Percentiles rank a stretch among this genome's conserved stretches.
These are phyloP conservation scores for Pteria penguin DNA, from an alignment of 2,888 invertebrate species.

Conservation along the genomic window DNA sequence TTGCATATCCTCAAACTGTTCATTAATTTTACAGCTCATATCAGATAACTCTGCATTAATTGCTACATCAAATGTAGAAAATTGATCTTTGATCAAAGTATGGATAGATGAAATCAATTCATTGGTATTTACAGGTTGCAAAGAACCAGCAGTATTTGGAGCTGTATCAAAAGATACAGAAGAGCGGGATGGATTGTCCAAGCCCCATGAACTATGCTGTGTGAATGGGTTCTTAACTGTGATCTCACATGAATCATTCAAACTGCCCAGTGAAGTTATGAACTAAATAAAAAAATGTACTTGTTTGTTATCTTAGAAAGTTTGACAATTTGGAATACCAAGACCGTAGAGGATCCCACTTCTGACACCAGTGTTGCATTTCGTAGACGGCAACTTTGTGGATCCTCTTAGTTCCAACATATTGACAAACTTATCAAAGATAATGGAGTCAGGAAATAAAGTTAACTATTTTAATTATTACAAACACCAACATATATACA, in stretches of 20 bases:
- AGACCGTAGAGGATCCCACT: background rate
- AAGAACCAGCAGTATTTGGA: background rate
- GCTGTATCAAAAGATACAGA: background rate
- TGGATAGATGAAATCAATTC: background rate
- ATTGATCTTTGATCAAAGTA: background rate
- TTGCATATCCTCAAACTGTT: background rate
- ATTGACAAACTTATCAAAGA: background rate
- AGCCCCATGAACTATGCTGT: background rate
- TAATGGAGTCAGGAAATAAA: background rate
- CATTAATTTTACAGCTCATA: background rate
- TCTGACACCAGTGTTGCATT: background rate
- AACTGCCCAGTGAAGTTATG: too few species aligned
- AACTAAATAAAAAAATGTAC: too few species aligned
- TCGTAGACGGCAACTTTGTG: background rate
- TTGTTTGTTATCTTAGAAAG: too few species aligned
- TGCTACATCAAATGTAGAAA: background rate
- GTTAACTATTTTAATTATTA: background rate
- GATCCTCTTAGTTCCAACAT: too few species aligned
- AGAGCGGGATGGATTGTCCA: background rate
- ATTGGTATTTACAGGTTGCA: background rate
- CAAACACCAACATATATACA: too few species aligned
- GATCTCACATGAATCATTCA: background rate
- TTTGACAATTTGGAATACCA: background rate
- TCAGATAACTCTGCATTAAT: background rate
- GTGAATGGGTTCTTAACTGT: background rate